Evolutionary conservation across 1,140 invertebrate genomes (phyloP).

Genomic region (Teleogryllus occipitalis): DNA sequence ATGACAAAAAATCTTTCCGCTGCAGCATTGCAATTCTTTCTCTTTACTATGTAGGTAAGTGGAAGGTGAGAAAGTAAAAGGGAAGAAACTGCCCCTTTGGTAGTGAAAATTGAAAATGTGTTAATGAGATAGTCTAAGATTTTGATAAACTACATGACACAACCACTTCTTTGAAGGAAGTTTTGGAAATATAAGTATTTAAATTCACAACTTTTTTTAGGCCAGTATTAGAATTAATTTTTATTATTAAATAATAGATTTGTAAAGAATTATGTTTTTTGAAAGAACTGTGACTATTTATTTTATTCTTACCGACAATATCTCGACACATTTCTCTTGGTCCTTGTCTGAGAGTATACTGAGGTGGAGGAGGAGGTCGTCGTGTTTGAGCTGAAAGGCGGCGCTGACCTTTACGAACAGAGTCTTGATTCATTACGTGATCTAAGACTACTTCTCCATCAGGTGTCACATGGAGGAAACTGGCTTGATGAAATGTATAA

Average conservation of each 20-base stretch:
- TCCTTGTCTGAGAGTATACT: slow-evolving; percentile 37
- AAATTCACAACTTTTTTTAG: too few relatives aligned
- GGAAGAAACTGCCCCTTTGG: too few relatives aligned
- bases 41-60: too few relatives aligned
- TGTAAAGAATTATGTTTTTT: background rate
- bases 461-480: slow-evolving; percentile 56
- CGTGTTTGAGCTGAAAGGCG: slow-evolving; percentile 34
- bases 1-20: too few relatives aligned
- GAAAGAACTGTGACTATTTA: background rate
- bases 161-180: too few relatives aligned
- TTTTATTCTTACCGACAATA: slow-evolving; percentile 29
- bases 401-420: slow-evolving; percentile 38
- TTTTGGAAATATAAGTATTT: too few relatives aligned
- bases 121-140: too few relatives aligned
- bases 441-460: slow-evolving; percentile 55
- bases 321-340: slow-evolving; percentile 45
- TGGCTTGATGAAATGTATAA: slow-evolving; percentile 68
- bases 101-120: too few relatives aligned
- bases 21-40: too few relatives aligned
- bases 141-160: too few relatives aligned
- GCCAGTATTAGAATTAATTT: too few relatives aligned
- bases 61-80: too few relatives aligned
- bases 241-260: slow-evolving; percentile 18
- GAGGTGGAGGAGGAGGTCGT: slow-evolving; percentile 30
- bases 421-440: slow-evolving; percentile 40